Percentiles rank a stretch among this genome's conserved stretches.
Conservation (phyloP, 2,797 vertebrate species). For the Coracias cyanogaster region DNA sequence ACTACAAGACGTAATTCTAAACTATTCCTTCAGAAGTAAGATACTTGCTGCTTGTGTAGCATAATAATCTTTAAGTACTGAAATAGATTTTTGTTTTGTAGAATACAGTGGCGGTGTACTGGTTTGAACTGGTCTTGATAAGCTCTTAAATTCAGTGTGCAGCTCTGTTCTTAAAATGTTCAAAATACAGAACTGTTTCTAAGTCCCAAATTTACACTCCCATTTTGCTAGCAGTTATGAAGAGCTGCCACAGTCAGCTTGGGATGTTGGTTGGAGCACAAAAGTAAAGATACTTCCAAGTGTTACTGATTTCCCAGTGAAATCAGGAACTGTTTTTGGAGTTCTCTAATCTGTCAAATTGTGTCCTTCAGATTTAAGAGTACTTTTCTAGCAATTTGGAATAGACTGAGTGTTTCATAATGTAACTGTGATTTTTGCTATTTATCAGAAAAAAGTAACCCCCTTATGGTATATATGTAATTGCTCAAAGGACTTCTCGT, state of each 20-base stretch:
- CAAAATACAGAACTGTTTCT: not conserved
- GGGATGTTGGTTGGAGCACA: not conserved
- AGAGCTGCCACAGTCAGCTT: not conserved
- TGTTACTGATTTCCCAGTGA: not conserved
- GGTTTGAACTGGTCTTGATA: not conserved
- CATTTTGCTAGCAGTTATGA: not conserved
- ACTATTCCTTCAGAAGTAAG: not conserved
- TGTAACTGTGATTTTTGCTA: not conserved
- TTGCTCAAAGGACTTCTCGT: not conserved
- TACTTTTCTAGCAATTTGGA: not conserved
- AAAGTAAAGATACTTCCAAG: not conserved
- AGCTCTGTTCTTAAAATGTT: not conserved
- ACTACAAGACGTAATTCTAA: not conserved
- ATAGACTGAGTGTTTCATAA: not conserved
- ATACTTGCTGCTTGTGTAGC: not conserved
- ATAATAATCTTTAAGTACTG: not conserved
- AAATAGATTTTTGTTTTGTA: not conserved
- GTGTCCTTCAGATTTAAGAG: not conserved
- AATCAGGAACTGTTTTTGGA: not conserved
- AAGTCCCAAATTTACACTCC: not conserved
- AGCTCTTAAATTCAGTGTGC: not conserved
- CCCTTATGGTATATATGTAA: fast-evolving
- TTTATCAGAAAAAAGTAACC: not conserved
- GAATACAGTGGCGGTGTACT: not conserved
- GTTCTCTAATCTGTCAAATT: not conserved